These are phyloP conservation scores for Pan troglodytes DNA, from an alignment of 2,113 vertebrate genomes.

Conservation along the genomic window NHGRI_mPanTro3-v2.1_pri NC_072409.2:99180001-99180500, in stretches of 20 bases:
- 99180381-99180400: slow-evolving; percentile 61
- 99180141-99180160: slow-evolving; percentile 77
- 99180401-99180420: slow-evolving; percentile 54
- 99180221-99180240: slow-evolving; percentile 78
- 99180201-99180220: slow-evolving; percentile 57
- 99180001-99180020: slow-evolving; percentile 50
- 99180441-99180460: not conserved
- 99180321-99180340: slow-evolving; percentile 37
- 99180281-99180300: slow-evolving; percentile 67
- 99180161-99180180: slow-evolving; percentile 60
- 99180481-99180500: slow-evolving; percentile 47
- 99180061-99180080: slow-evolving; percentile 67
- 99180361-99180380: slow-evolving; percentile 64
- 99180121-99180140: not conserved
- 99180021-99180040: slow-evolving; percentile 69
- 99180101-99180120: not conserved
- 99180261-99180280: slow-evolving; percentile 37
- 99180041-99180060: slow-evolving; percentile 61
- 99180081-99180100: slow-evolving; percentile 50
- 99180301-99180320: slow-evolving; percentile 57
- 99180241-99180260: slow-evolving; percentile 35
- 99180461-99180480: slow-evolving; percentile 43
- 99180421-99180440: slow-evolving; percentile 41
- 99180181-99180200: slow-evolving; percentile 62
- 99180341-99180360: slow-evolving; percentile 47